Percentiles rank a stretch among this genome's conserved stretches.
Evolutionary conservation across 92 coral and sea anemone genomes (phyloP).

Genomic region (Epizoanthus rinbou): DNA sequence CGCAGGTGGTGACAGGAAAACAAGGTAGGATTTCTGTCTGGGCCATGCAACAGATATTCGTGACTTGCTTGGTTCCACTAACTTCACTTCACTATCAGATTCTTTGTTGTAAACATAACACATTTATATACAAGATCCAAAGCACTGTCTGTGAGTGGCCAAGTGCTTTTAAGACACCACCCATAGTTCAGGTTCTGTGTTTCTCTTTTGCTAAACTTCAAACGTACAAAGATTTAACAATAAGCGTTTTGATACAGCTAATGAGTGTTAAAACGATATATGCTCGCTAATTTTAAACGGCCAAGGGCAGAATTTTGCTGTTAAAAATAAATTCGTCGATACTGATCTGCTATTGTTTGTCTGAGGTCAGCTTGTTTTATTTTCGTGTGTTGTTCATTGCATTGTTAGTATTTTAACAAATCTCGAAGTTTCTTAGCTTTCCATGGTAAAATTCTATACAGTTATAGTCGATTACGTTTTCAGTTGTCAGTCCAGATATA

Average conservation of each 20-base stretch:
- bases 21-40: slow-evolving; percentile 67
- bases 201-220: background rate
- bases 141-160: background rate
- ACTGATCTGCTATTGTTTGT: background rate
- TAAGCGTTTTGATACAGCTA: background rate
- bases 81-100: background rate
- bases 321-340: background rate
- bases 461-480: too few species aligned
- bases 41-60: background rate
- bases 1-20: slow-evolving; percentile 91
- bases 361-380: background rate
- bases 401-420: too few species aligned
- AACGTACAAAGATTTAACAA: background rate
- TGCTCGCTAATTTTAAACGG: background rate
- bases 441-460: too few species aligned
- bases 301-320: background rate
- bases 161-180: background rate
- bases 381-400: background rate
- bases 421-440: too few species aligned
- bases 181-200: background rate
- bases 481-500: too few species aligned
- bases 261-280: background rate
- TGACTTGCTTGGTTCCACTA: slow-evolving; percentile 2
- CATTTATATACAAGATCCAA: background rate
- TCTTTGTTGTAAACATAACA: background rate